phyloP scores from a whole-genome alignment of 2,113 vertebrate genomes.

The Pseudonaja textilis region DNA sequence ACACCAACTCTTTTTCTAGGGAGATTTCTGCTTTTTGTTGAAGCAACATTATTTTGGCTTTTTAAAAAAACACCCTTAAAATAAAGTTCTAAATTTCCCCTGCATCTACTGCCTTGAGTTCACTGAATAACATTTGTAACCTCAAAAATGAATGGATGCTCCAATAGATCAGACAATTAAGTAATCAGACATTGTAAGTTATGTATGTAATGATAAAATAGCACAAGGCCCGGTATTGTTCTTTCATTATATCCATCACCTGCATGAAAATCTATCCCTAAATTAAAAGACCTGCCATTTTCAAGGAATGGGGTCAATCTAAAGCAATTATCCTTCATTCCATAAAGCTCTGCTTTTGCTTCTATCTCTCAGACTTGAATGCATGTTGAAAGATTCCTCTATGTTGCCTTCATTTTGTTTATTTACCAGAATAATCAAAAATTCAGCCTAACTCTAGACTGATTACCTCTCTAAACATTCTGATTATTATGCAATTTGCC shows the following conservation, averaged over 20 bases:
- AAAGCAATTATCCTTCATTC: not conserved
- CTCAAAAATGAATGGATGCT: not conserved
- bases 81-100: not conserved
- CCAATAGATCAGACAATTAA: not conserved
- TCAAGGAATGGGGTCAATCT: not conserved
- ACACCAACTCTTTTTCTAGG: not conserved
- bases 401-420: conserved; percentile 23
- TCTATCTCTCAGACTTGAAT: not conserved
- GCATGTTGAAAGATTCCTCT: conserved; percentile 5
- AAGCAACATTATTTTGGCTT: not conserved
- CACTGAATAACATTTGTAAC: not conserved
- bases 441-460: not conserved
- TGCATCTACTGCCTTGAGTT: not conserved
- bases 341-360: not conserved
- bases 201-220: not conserved
- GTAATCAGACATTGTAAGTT: not conserved
- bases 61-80: not conserved
- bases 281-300: conserved; percentile 7
- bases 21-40: not conserved
- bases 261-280: conserved; percentile 4
- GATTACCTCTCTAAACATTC: conserved; percentile 10
- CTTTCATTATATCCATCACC: not conserved
- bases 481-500: not conserved
- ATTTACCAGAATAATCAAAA: conserved; percentile 26
- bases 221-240: not conserved